These are phyloP conservation scores for Piaya cayana DNA, from an alignment of 2,113 vertebrate species.

Conservation along the genomic window DNA sequence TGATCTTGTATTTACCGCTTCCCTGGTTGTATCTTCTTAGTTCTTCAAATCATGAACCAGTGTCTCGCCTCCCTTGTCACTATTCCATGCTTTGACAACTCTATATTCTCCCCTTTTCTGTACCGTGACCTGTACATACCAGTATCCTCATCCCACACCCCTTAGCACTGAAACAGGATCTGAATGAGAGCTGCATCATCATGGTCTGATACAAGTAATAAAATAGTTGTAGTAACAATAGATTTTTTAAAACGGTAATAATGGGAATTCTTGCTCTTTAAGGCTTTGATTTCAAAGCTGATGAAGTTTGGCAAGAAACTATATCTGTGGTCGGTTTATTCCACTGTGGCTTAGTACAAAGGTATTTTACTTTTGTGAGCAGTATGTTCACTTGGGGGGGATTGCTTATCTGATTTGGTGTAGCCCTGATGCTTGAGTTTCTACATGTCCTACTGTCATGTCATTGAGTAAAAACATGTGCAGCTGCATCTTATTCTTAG, in stretches of 20 bases:
- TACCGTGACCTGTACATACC: no score
- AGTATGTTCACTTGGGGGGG: neutral
- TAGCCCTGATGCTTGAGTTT: constrained; percentile 2
- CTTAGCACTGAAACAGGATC: neutral
- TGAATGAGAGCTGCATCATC: neutral
- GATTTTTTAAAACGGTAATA: neutral
- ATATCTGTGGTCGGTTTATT: neutral
- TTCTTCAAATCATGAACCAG: no score
- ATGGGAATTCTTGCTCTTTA: neutral
- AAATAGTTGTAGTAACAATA: neutral
- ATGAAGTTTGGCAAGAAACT: neutral
- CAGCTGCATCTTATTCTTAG: neutral
- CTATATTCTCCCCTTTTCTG: no score
- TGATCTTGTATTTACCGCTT: no score
- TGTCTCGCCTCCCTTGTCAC: no score
- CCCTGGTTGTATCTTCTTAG: no score
- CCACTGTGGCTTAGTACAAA: neutral
- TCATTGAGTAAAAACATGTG: constrained; percentile 40
- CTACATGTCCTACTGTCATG: neutral
- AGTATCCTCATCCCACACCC: no score
- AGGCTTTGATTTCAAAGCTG: neutral
- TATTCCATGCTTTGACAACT: no score
- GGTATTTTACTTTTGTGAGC: neutral
- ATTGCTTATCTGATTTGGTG: constrained; percentile 24
- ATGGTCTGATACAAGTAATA: neutral